Percentiles rank a stretch among this genome's conserved stretches.
These are phyloP conservation scores for Condylura cristata DNA, from an alignment of 2,113 vertebrate genomes.

Conservation along the genomic window DNA sequence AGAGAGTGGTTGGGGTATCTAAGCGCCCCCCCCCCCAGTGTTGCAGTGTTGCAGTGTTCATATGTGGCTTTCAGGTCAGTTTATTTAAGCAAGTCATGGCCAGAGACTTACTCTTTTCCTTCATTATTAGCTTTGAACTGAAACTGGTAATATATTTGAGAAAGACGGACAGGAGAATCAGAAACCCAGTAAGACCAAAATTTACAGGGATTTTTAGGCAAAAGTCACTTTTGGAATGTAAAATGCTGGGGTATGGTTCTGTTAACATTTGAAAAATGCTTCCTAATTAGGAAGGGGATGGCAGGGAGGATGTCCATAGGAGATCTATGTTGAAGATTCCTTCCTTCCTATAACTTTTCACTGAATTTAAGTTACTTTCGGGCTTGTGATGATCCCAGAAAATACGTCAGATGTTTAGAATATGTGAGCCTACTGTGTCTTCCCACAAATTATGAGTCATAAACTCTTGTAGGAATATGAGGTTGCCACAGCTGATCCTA, in stretches of 20 bases:
- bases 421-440: slow-evolving; percentile 68
- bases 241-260: slow-evolving; percentile 53
- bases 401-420: slow-evolving; percentile 70
- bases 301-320: slow-evolving; percentile 58
- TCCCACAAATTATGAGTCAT: slow-evolving; percentile 76
- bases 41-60: too few species aligned
- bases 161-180: neutral
- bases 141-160: neutral
- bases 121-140: neutral
- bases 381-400: slow-evolving; percentile 67
- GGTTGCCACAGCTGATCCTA: slow-evolving; percentile 60
- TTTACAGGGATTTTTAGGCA: neutral
- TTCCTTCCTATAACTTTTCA: slow-evolving; percentile 80
- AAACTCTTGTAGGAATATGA: slow-evolving; percentile 54
- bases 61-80: neutral
- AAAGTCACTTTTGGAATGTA: slow-evolving; percentile 52
- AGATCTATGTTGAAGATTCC: slow-evolving; percentile 71
- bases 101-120: neutral
- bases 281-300: slow-evolving; percentile 55
- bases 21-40: too few species aligned
- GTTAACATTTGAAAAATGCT: slow-evolving; percentile 75
- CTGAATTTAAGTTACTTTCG: slow-evolving; percentile 78
- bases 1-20: neutral
- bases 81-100: too few species aligned
- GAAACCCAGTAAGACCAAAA: neutral